Evolutionary conservation across 2,888 invertebrate species (phyloP).

Genomic region (Pseudeuparius sepicola): DNA sequence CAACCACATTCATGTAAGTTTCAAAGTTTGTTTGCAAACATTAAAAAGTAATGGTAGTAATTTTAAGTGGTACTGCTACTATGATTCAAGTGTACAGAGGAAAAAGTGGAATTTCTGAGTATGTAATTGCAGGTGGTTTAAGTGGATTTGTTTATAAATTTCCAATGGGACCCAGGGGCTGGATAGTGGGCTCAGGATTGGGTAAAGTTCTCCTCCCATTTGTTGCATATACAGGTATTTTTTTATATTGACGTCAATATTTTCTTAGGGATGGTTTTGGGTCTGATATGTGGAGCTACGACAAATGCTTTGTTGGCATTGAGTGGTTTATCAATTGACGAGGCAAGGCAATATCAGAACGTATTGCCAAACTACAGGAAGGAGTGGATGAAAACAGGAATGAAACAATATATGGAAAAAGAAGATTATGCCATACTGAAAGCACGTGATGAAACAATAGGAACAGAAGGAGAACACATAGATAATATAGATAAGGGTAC

Average conservation of each 20-base stretch:
- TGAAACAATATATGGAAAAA: conserved; percentile 27
- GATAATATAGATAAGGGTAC: conserved; percentile 24
- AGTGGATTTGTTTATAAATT: conserved; percentile 60
- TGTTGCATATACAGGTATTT: background rate
- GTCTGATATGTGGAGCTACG: conserved; percentile 47
- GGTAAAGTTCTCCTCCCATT: conserved; percentile 40
- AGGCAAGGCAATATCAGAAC: conserved; percentile 51
- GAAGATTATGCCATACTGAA: conserved; percentile 30
- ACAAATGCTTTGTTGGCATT: conserved; percentile 47
- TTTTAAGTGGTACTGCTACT: conserved; percentile 53
- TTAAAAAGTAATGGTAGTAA: conserved; percentile 1
- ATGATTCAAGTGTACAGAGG: conserved; percentile 56
- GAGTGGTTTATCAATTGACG: conserved; percentile 53
- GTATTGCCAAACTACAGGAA: conserved; percentile 39
- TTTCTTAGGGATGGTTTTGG: conserved; percentile 47
- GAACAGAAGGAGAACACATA: conserved; percentile 26
- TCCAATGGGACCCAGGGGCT: conserved; percentile 56
- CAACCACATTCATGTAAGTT: conserved; percentile 57
- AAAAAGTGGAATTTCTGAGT: conserved; percentile 57
- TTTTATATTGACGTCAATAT: conserved; percentile 7
- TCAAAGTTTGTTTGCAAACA: conserved; percentile 4
- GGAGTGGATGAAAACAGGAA: conserved; percentile 33
- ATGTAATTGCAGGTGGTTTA: conserved; percentile 51
- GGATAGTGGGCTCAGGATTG: conserved; percentile 55
- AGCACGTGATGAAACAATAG: conserved; percentile 25